phyloP scores from a whole-genome alignment of 2,888 invertebrate genomes.

The Hypercompe scribonia region DNA sequence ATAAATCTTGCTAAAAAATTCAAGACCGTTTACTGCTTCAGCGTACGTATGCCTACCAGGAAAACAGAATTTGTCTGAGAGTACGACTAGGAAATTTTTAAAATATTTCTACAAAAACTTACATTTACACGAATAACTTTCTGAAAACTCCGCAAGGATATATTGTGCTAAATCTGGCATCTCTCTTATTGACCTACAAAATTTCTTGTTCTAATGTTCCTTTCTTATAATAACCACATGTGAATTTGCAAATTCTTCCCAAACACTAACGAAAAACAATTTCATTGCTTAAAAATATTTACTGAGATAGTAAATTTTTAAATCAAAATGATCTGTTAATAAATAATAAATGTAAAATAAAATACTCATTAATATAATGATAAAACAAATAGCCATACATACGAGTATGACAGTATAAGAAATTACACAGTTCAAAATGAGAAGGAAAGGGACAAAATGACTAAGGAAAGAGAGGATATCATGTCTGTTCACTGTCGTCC shows the following conservation, averaged over 20 bases:
- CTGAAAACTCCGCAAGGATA: too few relatives aligned
- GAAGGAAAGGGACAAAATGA: background rate
- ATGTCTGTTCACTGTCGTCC: conserved; percentile 18
- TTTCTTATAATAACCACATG: too few relatives aligned
- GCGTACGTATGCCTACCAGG: conserved; percentile 3
- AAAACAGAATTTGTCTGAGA: conserved; percentile 2
- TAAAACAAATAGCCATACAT: too few relatives aligned
- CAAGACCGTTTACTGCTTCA: conserved; percentile 8
- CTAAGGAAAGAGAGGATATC: conserved; percentile 9
- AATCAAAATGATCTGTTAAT: too few relatives aligned
- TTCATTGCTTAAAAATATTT: background rate
- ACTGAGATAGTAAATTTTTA: background rate
- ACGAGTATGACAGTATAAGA: background rate
- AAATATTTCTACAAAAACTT: background rate
- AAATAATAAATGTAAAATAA: too few relatives aligned
- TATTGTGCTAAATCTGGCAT: background rate
- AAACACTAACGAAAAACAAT: background rate
- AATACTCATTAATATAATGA: too few relatives aligned
- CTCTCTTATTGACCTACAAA: background rate
- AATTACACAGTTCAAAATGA: background rate
- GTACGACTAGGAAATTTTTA: background rate
- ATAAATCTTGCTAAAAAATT: background rate
- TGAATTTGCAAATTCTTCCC: too few relatives aligned
- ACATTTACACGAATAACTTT: background rate
- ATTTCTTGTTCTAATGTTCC: too few relatives aligned